Percentiles rank a stretch among this genome's conserved stretches.
Evolutionary conservation across 1,140 invertebrate genomes (phyloP).

Genomic region (Cyclargus thomasi): DNA sequence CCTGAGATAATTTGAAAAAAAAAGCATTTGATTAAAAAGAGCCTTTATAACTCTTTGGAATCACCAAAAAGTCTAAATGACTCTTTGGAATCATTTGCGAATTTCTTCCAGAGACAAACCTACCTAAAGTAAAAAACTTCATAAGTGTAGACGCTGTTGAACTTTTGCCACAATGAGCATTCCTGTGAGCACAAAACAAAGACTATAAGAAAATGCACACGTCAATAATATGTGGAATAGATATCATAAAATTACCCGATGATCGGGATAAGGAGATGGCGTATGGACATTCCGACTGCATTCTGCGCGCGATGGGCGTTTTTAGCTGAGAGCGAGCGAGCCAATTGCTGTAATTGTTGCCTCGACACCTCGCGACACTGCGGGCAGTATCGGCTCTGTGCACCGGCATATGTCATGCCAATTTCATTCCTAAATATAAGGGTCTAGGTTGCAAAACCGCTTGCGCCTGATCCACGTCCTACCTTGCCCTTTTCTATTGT

Average conservation of each 20-base stretch:
- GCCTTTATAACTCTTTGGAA: no score
- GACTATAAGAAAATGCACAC: not conserved
- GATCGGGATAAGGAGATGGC: constrained; percentile 14
- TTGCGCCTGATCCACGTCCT: not conserved
- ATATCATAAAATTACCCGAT: not conserved
- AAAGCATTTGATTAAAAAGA: no score
- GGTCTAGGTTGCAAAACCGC: constrained; percentile 19
- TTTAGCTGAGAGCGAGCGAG: constrained; percentile 57
- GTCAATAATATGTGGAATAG: not conserved
- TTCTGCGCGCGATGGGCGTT: constrained; percentile 53
- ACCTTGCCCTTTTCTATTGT: not conserved
- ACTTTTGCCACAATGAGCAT: not conserved
- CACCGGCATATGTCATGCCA: constrained; percentile 17
- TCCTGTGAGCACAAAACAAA: not conserved
- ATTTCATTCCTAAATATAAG: constrained; percentile 23
- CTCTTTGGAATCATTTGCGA: no score
- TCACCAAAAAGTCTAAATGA: no score
- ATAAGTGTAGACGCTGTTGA: no score
- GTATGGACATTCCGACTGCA: constrained; percentile 2
- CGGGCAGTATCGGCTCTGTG: constrained; percentile 26
- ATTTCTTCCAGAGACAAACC: no score
- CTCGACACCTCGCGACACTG: constrained; percentile 51
- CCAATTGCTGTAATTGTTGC: constrained; percentile 71
- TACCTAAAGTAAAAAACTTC: no score
- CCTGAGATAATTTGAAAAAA: no score